Evolutionary conservation across 1,140 invertebrate genomes (phyloP).

Genomic region (Lepidurus arcticus): DNA sequence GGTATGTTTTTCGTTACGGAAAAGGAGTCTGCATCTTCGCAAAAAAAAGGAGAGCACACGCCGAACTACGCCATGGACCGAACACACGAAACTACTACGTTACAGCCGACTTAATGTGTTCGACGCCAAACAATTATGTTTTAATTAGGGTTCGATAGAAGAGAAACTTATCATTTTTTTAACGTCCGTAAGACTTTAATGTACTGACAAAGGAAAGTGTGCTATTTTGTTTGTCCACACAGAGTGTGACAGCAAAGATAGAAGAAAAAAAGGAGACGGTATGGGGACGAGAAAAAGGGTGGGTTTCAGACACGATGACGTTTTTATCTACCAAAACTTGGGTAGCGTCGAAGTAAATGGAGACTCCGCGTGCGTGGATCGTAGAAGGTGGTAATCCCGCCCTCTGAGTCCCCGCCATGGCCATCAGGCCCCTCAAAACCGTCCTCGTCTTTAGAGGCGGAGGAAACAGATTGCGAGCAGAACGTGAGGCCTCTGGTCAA

Average conservation of each 20-base stretch:
- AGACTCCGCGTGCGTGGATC: constrained; percentile 51
- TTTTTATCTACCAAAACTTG: constrained; percentile 81
- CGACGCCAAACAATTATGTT: not conserved
- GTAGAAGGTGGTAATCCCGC: constrained; percentile 42
- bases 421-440: constrained; percentile 38
- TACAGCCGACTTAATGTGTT: not conserved
- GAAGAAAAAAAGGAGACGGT: constrained; percentile 30
- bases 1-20: not conserved
- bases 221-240: not conserved
- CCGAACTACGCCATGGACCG: not conserved
- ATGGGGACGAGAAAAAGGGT: constrained; percentile 35
- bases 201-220: not conserved
- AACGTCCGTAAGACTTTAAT: not conserved
- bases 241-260: not conserved
- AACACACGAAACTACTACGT: constrained; percentile 3
- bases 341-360: constrained; percentile 77
- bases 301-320: constrained; percentile 40
- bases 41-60: not conserved
- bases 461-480: constrained; percentile 72
- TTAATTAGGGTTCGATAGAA: not conserved
- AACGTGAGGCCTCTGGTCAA: constrained; percentile 63
- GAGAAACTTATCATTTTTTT: not conserved
- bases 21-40: not conserved
- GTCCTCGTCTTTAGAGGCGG: constrained; percentile 54
- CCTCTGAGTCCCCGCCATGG: constrained; percentile 36